Evolutionary conservation across 2,113 vertebrate genomes (phyloP).

Genomic region (human): DNA sequence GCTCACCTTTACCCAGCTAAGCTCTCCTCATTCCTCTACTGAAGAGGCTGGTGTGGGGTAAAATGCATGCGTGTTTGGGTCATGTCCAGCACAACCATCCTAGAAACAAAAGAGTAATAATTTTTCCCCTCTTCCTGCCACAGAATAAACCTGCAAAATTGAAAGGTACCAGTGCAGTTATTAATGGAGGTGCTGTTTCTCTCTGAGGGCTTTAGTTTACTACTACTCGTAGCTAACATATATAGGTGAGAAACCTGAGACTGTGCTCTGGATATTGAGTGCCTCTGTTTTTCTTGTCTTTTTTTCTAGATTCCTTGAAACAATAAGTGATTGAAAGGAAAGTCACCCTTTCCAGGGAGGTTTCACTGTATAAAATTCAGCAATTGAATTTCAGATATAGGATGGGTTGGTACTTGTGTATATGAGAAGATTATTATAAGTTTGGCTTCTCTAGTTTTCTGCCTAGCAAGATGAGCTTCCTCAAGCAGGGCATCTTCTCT

Average conservation of each 20-base stretch:
- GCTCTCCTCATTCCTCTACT: background rate
- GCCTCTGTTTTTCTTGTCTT: background rate
- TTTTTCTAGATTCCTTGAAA: background rate
- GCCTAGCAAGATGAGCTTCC: background rate
- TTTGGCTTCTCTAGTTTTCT: constrained; percentile 19
- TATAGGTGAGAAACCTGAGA: background rate
- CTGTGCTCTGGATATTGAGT: background rate
- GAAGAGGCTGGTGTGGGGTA: background rate
- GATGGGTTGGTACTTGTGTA: background rate
- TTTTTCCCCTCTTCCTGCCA: background rate
- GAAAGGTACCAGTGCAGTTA: background rate
- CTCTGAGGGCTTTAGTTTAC: background rate
- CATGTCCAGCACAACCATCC: background rate
- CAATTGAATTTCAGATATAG: background rate
- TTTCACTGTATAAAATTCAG: background rate
- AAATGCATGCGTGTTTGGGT: background rate
- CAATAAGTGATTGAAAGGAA: background rate
- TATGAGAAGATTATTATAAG: background rate
- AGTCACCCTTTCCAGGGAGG: background rate
- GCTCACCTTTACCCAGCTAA: background rate
- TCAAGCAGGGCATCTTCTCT: background rate
- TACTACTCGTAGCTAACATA: background rate
- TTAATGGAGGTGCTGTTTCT: background rate
- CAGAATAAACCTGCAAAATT: background rate
- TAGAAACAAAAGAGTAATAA: background rate